A percentile compares a stretch with the other conserved stretches of the same genome.
Evolutionary conservation across 2,797 vertebrate genomes (phyloP).

Genomic region (Scarus forsteni): DNA sequence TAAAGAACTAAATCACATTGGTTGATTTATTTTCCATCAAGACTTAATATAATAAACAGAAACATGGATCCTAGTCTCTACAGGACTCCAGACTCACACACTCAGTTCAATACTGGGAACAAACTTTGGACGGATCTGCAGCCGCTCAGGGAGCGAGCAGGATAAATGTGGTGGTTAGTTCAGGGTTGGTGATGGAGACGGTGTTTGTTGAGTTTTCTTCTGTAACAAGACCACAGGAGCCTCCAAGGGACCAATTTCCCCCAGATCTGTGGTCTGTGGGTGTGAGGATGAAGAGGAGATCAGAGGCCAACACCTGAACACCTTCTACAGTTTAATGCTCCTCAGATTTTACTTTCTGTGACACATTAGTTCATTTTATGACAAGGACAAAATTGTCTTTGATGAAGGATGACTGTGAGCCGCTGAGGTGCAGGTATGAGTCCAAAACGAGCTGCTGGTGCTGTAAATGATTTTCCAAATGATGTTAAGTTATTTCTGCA

Average conservation of each 20-base stretch:
- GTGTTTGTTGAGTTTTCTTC: background rate
- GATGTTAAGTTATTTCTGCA: no score
- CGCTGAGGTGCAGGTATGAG: no score
- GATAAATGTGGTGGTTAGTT: slow-evolving; percentile 1
- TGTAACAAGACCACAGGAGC: background rate
- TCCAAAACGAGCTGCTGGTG: no score
- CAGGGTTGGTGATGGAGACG: background rate
- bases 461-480: no score
- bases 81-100: background rate
- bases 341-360: background rate
- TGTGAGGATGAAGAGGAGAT: background rate
- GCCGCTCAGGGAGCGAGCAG: background rate
- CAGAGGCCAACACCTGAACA: background rate
- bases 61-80: background rate
- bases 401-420: no score
- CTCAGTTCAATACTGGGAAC: background rate
- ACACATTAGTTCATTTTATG: no score
- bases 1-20: no score
- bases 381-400: no score
- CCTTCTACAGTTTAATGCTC: background rate
- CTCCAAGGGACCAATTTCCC: slow-evolving; percentile 10
- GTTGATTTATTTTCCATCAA: no score
- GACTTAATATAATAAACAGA: no score
- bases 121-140: slow-evolving; percentile 1
- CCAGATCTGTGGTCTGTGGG: background rate